phyloP scores from a whole-genome alignment of 2,888 invertebrate genomes.

The Xestoiulus laeticollis region DNA sequence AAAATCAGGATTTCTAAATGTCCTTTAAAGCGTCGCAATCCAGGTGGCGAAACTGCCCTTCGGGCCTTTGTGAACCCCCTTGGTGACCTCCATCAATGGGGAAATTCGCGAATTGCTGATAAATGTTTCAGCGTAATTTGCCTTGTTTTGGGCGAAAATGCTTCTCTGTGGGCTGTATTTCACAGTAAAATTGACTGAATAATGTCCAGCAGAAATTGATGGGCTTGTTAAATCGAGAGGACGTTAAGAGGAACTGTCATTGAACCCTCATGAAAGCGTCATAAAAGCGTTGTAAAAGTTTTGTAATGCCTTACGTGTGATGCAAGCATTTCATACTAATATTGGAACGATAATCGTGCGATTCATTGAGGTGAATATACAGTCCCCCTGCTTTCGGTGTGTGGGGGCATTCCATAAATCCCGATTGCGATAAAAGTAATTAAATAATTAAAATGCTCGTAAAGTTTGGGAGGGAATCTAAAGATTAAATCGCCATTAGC shows the following conservation, averaged over 20 bases:
- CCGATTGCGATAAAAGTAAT: background rate
- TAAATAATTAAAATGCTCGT: background rate
- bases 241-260: background rate
- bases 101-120: background rate
- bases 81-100: background rate
- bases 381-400: background rate
- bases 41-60: background rate
- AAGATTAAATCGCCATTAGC: background rate
- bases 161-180: background rate
- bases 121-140: background rate
- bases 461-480: background rate
- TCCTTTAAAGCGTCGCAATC: background rate
- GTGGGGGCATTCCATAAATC: background rate
- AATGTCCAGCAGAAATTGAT: background rate
- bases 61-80: background rate
- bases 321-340: too few species aligned
- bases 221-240: background rate
- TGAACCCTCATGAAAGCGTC: too few species aligned
- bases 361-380: background rate
- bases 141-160: background rate
- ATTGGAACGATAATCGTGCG: too few species aligned
- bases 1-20: background rate
- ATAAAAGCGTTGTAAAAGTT: too few species aligned
- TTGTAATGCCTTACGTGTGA: too few species aligned
- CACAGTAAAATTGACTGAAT: background rate